Percentiles rank a stretch among this genome's conserved stretches.
Evolutionary conservation across 2,888 invertebrate genomes (phyloP).

Genomic region (Carabus problematicus): DNA sequence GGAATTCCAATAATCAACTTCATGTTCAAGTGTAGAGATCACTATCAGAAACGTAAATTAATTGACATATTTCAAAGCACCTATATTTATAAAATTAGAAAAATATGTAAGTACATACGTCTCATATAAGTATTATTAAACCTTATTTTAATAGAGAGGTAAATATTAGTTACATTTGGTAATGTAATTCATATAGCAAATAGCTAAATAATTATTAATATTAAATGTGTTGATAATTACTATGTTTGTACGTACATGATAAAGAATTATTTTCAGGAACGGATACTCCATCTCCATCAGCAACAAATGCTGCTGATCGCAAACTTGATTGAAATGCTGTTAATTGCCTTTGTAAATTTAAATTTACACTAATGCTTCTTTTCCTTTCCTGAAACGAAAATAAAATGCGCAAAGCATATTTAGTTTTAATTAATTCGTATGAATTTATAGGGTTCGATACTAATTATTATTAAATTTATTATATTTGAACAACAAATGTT

Average conservation of each 20-base stretch:
- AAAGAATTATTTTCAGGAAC: slow-evolving; percentile 48
- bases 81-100: background rate
- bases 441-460: too few relatives aligned
- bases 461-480: too few relatives aligned
- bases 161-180: too few relatives aligned
- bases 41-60: slow-evolving; percentile 58
- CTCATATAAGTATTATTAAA: too few relatives aligned
- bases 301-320: slow-evolving; percentile 51
- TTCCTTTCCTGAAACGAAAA: slow-evolving; percentile 38
- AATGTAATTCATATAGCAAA: too few relatives aligned
- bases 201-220: too few relatives aligned
- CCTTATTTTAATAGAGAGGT: too few relatives aligned
- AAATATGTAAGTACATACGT: background rate
- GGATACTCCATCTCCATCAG: slow-evolving; percentile 54
- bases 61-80: background rate
- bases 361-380: slow-evolving; percentile 46
- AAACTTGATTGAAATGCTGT: slow-evolving; percentile 56
- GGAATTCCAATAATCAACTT: slow-evolving; percentile 74
- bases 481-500: too few relatives aligned
- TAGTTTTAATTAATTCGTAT: too few relatives aligned
- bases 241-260: slow-evolving; percentile 48
- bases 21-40: slow-evolving; percentile 72
- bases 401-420: too few relatives aligned
- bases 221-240: background rate
- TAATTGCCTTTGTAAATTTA: slow-evolving; percentile 53